These are phyloP conservation scores for Bradypodion ventrale DNA, from an alignment of 2,797 vertebrate species.

Conservation along the genomic window DNA sequence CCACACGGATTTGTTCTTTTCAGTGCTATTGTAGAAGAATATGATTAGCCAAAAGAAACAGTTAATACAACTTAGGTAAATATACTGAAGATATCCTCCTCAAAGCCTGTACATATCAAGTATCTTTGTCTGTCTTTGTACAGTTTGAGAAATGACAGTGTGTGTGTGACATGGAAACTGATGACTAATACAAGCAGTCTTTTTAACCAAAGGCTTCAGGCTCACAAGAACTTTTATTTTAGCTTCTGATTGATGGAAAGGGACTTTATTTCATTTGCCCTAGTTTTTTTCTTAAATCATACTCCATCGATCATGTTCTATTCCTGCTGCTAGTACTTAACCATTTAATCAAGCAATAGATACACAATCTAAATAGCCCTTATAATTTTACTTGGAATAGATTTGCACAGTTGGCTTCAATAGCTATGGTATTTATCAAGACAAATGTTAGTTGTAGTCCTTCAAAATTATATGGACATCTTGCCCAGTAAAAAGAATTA, in stretches of 20 bases:
- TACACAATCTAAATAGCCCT: background rate
- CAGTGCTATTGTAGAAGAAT: background rate
- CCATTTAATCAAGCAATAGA: background rate
- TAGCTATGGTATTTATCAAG: background rate
- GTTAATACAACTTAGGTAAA: background rate
- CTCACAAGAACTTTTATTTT: background rate
- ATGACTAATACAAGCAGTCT: too few species aligned
- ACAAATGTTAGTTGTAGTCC: background rate
- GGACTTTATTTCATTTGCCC: background rate
- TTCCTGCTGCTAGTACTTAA: background rate
- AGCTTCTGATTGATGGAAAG: background rate
- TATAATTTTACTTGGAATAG: background rate
- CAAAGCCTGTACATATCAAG: too few species aligned
- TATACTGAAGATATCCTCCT: background rate
- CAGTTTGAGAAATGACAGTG: background rate
- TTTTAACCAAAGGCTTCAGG: background rate
- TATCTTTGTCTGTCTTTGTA: background rate
- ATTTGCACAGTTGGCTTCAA: background rate
- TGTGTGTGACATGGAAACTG: background rate
- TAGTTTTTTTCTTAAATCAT: background rate
- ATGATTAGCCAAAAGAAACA: background rate
- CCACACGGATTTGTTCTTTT: background rate
- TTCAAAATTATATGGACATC: background rate
- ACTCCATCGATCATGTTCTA: background rate
- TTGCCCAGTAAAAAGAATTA: background rate